phyloP scores from a whole-genome alignment of 2,113 vertebrate species.

The Phalacrocorax brasilianus region DNA sequence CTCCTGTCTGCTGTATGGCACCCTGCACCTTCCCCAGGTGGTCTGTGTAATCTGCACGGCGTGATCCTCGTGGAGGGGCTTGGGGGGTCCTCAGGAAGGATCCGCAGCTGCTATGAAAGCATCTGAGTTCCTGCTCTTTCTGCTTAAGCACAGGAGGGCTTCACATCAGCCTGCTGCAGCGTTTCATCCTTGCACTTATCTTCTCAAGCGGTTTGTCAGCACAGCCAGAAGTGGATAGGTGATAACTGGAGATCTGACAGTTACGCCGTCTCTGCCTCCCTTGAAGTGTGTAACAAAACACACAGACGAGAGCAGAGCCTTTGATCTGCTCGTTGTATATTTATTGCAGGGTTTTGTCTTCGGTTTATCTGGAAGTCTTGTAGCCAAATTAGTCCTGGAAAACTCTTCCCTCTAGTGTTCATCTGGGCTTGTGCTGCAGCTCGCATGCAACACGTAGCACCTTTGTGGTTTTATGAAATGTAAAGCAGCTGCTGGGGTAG shows the following conservation, averaged over 20 bases:
- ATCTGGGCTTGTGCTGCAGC: not conserved
- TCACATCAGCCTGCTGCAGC: not conserved
- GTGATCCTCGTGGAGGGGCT: not conserved
- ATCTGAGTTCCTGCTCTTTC: not conserved
- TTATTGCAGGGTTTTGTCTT: not conserved
- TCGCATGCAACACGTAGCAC: accelerated
- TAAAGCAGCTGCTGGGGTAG: not conserved
- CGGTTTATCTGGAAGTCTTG: not conserved
- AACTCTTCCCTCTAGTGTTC: conserved; percentile 57
- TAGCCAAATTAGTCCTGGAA: not conserved
- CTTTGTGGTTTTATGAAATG: not conserved
- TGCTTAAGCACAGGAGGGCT: not conserved
- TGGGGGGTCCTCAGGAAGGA: not conserved
- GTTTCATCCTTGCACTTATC: not conserved
- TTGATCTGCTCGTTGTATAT: not conserved
- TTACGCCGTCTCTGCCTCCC: not conserved
- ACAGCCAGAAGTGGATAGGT: not conserved
- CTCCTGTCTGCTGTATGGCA: not conserved
- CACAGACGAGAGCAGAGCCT: not conserved
- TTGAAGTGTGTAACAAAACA: accelerated
- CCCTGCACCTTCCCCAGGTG: not conserved
- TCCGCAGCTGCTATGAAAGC: not conserved
- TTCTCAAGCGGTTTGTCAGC: not conserved
- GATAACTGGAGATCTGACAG: not conserved
- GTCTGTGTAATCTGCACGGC: accelerated